phyloP scores from a whole-genome alignment of 2,888 invertebrate species.

The Caenorhabditis drosophilae region DNA sequence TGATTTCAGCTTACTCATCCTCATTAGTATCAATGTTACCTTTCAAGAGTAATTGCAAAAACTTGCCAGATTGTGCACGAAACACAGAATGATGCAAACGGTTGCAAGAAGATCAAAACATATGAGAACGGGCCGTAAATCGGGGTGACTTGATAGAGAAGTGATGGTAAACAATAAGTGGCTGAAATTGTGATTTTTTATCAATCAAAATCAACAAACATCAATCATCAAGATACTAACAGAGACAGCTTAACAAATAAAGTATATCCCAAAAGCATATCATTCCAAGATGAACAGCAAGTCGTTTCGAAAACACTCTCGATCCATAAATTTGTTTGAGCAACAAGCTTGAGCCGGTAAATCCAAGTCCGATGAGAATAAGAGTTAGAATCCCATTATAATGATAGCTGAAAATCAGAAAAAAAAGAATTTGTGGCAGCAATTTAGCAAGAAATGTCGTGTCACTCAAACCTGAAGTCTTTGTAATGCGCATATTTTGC shows the following conservation, averaged over 20 bases:
- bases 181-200: slow-evolving; percentile 24
- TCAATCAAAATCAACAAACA: neutral
- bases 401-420: slow-evolving; percentile 46
- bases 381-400: slow-evolving; percentile 63
- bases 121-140: slow-evolving; percentile 62
- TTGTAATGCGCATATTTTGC: slow-evolving; percentile 40
- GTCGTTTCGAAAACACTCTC: slow-evolving; percentile 62
- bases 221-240: slow-evolving; percentile 24
- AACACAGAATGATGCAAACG: slow-evolving; percentile 67
- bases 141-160: slow-evolving; percentile 48
- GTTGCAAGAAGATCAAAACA: slow-evolving; percentile 65
- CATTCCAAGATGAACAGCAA: slow-evolving; percentile 63
- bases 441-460: no score
- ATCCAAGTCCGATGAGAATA: slow-evolving; percentile 57
- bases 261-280: slow-evolving; percentile 66
- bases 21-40: slow-evolving; percentile 37
- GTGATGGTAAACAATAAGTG: slow-evolving; percentile 47
- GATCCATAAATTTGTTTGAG: slow-evolving; percentile 62
- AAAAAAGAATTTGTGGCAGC: no score
- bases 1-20: neutral
- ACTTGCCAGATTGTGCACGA: slow-evolving; percentile 68
- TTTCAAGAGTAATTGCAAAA: slow-evolving; percentile 65
- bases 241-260: slow-evolving; percentile 59
- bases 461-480: slow-evolving; percentile 51
- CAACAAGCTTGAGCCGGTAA: slow-evolving; percentile 58